phyloP scores from a whole-genome alignment of 2,888 invertebrate genomes.

The Calameuta idolon region DNA sequence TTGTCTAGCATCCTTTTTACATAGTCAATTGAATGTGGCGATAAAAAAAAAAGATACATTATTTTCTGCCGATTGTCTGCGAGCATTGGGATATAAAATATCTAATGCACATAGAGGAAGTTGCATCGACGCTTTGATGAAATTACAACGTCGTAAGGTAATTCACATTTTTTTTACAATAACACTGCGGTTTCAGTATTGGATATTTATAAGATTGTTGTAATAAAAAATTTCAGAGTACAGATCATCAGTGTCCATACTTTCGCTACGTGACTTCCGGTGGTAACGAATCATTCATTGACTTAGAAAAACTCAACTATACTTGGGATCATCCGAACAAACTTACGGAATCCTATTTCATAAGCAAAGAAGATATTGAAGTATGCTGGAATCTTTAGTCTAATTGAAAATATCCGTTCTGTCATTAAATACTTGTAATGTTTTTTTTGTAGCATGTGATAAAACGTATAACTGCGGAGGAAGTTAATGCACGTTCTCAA shows the following conservation, averaged over 20 bases:
- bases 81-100: constrained; percentile 42
- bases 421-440: constrained; percentile 65
- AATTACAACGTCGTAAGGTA: constrained; percentile 36
- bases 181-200: not conserved
- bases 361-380: constrained; percentile 56
- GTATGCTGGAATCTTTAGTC: constrained; percentile 31
- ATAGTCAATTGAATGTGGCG: constrained; percentile 51
- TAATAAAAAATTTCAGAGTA: constrained; percentile 26
- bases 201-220: not conserved
- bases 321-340: constrained; percentile 56
- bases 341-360: constrained; percentile 45
- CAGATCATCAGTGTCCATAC: constrained; percentile 45
- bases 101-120: constrained; percentile 38
- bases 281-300: constrained; percentile 51
- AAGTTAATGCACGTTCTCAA: constrained; percentile 59
- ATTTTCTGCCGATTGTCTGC: constrained; percentile 46
- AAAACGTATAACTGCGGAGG: constrained; percentile 65
- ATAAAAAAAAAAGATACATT: constrained; percentile 45
- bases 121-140: constrained; percentile 42
- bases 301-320: constrained; percentile 49
- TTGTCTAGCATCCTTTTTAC: constrained; percentile 46
- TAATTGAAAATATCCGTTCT: constrained; percentile 29
- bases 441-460: constrained; percentile 69
- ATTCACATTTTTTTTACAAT: not conserved
- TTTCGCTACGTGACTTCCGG: constrained; percentile 48